Conservation (phyloP, 2,113 vertebrate genomes). For the Scopus umbretta region DNA sequence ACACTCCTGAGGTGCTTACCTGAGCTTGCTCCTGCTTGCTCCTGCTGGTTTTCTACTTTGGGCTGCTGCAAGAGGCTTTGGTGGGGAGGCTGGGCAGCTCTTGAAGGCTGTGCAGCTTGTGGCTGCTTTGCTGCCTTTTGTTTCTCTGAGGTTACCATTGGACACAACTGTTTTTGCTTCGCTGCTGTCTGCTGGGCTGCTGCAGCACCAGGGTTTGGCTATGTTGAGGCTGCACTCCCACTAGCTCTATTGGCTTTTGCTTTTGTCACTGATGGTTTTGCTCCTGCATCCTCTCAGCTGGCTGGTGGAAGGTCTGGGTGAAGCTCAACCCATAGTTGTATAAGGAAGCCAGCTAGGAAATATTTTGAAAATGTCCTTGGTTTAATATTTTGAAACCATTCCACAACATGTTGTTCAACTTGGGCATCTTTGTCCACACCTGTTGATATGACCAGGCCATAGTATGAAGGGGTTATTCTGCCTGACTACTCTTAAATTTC, state of each 20-base stretch:
- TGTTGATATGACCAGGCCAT: neutral
- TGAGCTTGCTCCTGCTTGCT: neutral
- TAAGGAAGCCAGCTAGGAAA: neutral
- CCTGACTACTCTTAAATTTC: neutral
- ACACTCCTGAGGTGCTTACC: neutral
- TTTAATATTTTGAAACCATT: neutral
- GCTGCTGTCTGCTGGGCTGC: neutral
- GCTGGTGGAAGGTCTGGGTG: neutral
- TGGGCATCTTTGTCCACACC: neutral
- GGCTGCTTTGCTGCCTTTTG: neutral
- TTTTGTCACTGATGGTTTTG: neutral
- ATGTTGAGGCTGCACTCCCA: neutral
- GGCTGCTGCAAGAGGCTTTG: neutral
- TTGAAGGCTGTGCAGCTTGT: neutral
- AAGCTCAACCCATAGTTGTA: neutral
- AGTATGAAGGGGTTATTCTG: neutral
- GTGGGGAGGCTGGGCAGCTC: neutral
- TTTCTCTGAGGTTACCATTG: neutral
- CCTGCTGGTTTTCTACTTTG: neutral
- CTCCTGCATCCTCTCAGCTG: constrained; percentile 35
- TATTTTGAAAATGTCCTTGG: neutral
- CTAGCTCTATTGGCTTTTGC: neutral
- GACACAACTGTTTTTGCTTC: neutral
- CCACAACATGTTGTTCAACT: neutral
- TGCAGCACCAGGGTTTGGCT: neutral